Evolutionary conservation across 2,797 vertebrate species (phyloP).

Genomic region (Limosa lapponica): DNA sequence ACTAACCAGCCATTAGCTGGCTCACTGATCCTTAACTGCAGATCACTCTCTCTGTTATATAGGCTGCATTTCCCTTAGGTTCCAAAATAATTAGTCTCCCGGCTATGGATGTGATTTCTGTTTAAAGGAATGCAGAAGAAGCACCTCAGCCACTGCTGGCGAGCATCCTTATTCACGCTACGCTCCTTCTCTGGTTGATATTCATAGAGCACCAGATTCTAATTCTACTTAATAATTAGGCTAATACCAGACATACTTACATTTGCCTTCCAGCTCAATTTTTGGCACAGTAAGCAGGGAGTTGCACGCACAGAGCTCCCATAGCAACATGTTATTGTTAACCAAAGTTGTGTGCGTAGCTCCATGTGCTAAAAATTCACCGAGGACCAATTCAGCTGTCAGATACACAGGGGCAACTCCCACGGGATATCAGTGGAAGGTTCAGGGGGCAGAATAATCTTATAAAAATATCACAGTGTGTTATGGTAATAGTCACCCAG

Average conservation of each 20-base stretch:
- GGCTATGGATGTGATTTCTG: conserved; percentile 66
- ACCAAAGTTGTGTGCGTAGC: conserved; percentile 38
- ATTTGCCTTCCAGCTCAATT: conserved; percentile 44
- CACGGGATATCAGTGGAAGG: background rate
- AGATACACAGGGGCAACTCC: conserved; percentile 13
- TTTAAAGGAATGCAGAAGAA: conserved; percentile 63
- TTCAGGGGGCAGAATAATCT: conserved; percentile 17
- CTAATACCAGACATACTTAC: conserved; percentile 35
- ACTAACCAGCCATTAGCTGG: conserved; percentile 76
- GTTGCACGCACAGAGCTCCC: background rate
- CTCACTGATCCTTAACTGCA: conserved; percentile 77
- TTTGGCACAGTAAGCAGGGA: conserved; percentile 28
- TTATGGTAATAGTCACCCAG: background rate
- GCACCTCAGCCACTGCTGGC: conserved; percentile 42
- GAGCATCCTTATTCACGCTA: conserved; percentile 48
- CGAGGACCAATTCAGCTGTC: conserved; percentile 48
- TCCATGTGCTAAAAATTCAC: conserved; percentile 57
- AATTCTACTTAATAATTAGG: conserved; percentile 56
- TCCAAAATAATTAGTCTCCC: conserved; percentile 76
- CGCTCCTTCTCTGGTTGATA: conserved; percentile 15
- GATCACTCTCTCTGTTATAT: conserved; percentile 69
- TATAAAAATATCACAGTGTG: background rate
- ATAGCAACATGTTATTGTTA: conserved; percentile 60
- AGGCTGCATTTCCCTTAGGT: conserved; percentile 75
- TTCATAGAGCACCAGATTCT: conserved; percentile 25